Conservation (phyloP, 2,888 invertebrate genomes). For the Heliconius ethilla region DNA sequence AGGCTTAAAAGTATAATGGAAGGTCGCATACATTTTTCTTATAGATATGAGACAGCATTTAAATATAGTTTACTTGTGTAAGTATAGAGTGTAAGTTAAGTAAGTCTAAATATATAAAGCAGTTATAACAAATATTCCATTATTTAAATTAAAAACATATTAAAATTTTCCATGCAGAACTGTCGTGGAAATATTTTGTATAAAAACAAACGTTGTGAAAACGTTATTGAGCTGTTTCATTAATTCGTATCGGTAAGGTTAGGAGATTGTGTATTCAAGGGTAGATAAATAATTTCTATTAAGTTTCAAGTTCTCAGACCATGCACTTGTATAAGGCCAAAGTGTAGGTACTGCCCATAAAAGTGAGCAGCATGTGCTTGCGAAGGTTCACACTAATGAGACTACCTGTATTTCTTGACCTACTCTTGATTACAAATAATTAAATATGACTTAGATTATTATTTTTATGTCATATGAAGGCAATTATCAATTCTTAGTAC, state of each 20-base stretch:
- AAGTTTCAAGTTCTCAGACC: slow-evolving; percentile 43
- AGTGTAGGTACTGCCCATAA: slow-evolving; percentile 46
- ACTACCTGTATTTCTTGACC: slow-evolving; percentile 41
- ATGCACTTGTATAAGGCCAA: slow-evolving; percentile 49
- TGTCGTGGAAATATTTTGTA: neutral
- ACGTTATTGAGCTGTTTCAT: slow-evolving; percentile 19
- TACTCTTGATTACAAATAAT: slow-evolving; percentile 34
- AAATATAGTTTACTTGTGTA: neutral
- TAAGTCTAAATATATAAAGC: neutral
- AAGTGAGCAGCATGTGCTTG: slow-evolving; percentile 48
- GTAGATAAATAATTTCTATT: slow-evolving; percentile 56
- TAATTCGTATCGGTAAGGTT: slow-evolving; percentile 30
- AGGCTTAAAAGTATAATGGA: neutral
- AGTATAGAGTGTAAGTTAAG: neutral
- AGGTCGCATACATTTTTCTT: slow-evolving; percentile 5
- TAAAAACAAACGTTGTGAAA: slow-evolving; percentile 13
- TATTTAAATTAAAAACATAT: neutral
- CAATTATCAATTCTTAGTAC: neutral
- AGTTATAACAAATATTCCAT: neutral
- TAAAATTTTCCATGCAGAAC: neutral
- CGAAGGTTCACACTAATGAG: slow-evolving; percentile 46
- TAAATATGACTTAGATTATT: slow-evolving; percentile 21
- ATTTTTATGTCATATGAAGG: slow-evolving; percentile 5
- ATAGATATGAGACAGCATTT: neutral
- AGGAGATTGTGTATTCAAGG: slow-evolving; percentile 43